These are phyloP conservation scores for Dolichotis patagonum DNA, from an alignment of 2,113 vertebrate genomes.

Conservation along the genomic window DNA sequence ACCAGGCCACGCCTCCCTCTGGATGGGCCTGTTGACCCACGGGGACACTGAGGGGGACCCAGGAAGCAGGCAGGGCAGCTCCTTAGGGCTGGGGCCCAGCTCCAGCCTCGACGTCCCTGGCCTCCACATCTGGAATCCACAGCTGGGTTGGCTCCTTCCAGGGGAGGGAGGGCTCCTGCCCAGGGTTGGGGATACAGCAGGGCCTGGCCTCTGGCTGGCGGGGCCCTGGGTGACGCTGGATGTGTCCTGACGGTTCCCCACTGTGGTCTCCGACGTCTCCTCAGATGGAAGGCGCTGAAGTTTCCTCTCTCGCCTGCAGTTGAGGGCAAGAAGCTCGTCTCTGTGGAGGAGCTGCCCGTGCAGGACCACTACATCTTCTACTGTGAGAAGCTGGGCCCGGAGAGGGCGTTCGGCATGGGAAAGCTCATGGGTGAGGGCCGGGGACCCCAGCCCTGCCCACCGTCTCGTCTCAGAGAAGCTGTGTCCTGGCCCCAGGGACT, in stretches of 20 bases:
- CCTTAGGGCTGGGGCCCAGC: too few relatives aligned
- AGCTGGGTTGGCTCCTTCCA: too few relatives aligned
- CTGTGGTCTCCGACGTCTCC: background rate
- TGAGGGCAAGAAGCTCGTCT: rapidly evolving
- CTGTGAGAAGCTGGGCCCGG: rapidly evolving
- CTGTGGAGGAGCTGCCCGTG: background rate
- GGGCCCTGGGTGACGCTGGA: background rate
- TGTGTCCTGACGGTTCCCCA: background rate
- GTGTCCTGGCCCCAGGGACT: background rate
- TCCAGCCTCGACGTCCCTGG: too few relatives aligned
- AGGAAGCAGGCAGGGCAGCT: too few relatives aligned
- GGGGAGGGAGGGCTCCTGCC: too few relatives aligned
- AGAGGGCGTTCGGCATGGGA: rapidly evolving
- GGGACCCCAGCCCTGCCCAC: background rate
- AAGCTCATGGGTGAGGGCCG: background rate
- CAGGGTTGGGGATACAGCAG: too few relatives aligned
- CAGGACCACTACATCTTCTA: background rate
- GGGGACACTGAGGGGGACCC: too few relatives aligned
- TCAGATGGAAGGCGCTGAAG: background rate
- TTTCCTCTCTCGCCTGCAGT: background rate
- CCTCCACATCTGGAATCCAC: too few relatives aligned
- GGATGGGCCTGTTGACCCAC: too few relatives aligned
- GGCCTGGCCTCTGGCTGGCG: too few relatives aligned
- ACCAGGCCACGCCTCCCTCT: too few relatives aligned
- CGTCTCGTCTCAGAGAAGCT: background rate